Conservation (phyloP, 2,113 vertebrate genomes). For the Anas platyrhynchos region DNA sequence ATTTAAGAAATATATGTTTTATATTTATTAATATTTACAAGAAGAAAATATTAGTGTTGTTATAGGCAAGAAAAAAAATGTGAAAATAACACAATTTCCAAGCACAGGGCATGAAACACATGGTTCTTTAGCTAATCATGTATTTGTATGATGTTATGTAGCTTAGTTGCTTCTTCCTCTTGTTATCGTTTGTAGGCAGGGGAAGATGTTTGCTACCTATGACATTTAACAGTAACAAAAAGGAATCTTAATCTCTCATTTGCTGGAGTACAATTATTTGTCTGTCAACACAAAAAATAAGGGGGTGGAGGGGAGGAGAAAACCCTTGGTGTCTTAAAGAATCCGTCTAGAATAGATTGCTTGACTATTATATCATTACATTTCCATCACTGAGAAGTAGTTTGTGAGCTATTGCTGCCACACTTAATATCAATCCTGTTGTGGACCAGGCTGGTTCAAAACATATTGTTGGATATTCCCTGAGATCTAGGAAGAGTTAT, state of each 20-base stretch:
- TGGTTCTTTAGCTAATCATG: neutral
- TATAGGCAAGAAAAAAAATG: neutral
- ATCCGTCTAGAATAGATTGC: neutral
- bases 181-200: neutral
- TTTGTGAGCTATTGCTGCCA: neutral
- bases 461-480: neutral
- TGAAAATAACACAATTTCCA: neutral
- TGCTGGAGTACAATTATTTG: neutral
- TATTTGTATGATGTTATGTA: neutral
- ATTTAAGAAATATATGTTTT: neutral
- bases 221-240: neutral
- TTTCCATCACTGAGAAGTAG: neutral
- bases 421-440: neutral
- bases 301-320: neutral
- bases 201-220: neutral
- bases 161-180: neutral
- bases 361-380: neutral
- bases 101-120: neutral
- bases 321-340: fast-evolving
- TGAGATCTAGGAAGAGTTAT: neutral
- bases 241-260: neutral
- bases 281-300: neutral
- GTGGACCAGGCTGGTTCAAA: neutral
- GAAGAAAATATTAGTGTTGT: neutral
- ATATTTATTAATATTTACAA: neutral